These are phyloP conservation scores for Cremastobaeus sp. DNA, from an alignment of 2,888 invertebrate genomes.

Conservation along the genomic window DNA sequence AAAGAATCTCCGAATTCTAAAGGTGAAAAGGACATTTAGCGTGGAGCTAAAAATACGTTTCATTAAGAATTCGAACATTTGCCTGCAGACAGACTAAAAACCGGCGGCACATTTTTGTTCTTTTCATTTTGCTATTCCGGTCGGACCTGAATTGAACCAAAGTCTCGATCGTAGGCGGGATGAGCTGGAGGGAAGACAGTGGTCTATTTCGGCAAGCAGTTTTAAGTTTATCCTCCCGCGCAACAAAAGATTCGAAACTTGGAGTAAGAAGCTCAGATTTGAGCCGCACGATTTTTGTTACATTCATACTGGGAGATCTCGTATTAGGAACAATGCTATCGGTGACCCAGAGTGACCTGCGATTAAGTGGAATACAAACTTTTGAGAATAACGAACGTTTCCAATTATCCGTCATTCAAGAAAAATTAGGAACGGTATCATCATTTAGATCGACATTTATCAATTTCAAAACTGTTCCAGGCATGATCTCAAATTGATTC, in stretches of 20 bases:
- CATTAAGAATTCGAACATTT: conserved; percentile 9
- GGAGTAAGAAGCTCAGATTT: conserved; percentile 51
- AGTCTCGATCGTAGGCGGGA: conserved; percentile 51
- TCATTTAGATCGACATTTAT: no score
- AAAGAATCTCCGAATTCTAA: no score
- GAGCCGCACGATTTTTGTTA: conserved; percentile 41
- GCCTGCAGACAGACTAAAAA: conserved; percentile 8
- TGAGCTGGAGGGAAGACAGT: conserved; percentile 41
- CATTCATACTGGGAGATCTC: conserved; percentile 29
- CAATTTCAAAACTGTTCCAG: no score
- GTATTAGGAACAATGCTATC: no score
- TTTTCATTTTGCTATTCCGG: conserved; percentile 44
- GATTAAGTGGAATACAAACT: no score
- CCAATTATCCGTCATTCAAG: no score
- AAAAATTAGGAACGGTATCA: no score
- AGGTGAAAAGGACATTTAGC: no score
- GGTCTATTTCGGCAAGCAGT: conserved; percentile 40
- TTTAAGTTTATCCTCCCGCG: conserved; percentile 45
- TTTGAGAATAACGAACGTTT: no score
- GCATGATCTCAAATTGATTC: no score
- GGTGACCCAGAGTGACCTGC: no score
- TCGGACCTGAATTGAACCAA: conserved; percentile 51
- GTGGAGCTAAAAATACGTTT: conserved; percentile 1
- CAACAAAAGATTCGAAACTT: conserved; percentile 50
- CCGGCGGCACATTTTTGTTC: conserved; percentile 18